A percentile compares a stretch with the other conserved stretches of the same genome.
phyloP scores from a whole-genome alignment of 2,888 invertebrate genomes.

The Ctena decussata region DNA sequence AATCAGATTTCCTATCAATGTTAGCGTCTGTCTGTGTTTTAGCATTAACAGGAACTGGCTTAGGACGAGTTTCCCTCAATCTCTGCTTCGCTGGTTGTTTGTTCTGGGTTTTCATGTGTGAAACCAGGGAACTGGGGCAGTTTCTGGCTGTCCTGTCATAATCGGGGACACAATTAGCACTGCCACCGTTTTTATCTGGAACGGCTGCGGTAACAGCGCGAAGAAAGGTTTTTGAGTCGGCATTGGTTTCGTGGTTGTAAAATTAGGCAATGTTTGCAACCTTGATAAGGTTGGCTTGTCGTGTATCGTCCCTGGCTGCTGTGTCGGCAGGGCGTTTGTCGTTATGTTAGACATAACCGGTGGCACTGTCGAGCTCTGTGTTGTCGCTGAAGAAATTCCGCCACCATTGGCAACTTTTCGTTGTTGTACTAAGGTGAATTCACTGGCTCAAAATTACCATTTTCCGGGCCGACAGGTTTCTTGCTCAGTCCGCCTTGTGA shows the following conservation, averaged over 20 bases:
- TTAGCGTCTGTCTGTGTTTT: no score
- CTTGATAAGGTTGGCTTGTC: no score
- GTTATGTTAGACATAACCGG: not conserved
- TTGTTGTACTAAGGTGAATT: not conserved
- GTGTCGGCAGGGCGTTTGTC: not conserved
- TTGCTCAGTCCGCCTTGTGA: not conserved
- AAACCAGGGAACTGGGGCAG: not conserved
- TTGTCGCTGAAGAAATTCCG: not conserved
- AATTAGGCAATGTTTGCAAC: no score
- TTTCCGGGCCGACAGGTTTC: not conserved
- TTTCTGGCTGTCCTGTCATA: not conserved
- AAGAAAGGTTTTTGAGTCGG: no score
- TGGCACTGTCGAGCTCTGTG: no score
- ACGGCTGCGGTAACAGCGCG: no score
- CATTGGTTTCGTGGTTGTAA: no score
- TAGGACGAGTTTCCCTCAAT: not conserved
- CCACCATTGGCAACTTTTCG: not conserved
- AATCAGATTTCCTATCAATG: no score
- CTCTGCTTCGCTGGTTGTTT: not conserved
- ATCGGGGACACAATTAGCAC: not conserved
- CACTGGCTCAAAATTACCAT: not conserved
- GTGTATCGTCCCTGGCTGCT: not conserved
- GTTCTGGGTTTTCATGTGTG: not conserved
- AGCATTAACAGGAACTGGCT: not conserved
- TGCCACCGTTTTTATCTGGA: no score